Percentiles rank a stretch among this genome's conserved stretches.
Conservation (phyloP, 2,797 vertebrate species). For the Salmo trutta region DNA sequence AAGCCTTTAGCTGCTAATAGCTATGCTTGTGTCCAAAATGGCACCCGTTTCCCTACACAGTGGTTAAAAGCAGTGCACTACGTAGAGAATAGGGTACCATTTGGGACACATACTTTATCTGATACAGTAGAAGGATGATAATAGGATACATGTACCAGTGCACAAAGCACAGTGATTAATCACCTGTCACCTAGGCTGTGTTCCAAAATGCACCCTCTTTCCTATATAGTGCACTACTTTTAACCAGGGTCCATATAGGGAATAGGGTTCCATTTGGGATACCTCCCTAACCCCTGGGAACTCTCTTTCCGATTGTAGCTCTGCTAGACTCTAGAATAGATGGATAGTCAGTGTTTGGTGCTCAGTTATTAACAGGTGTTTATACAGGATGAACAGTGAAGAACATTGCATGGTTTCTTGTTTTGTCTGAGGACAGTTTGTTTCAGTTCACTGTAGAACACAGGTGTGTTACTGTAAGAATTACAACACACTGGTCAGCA, state of each 20-base stretch:
- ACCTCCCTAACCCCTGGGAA: constrained; percentile 3
- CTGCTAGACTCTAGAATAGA: constrained; percentile 38
- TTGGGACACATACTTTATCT: constrained; percentile 14
- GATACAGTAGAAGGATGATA: constrained; percentile 27
- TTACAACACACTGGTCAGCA: neutral
- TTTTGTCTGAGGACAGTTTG: neutral
- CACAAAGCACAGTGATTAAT: constrained; percentile 55
- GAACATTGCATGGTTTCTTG: constrained; percentile 22
- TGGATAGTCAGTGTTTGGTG: constrained; percentile 47
- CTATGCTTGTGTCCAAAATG: too few relatives aligned
- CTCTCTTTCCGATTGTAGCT: constrained; percentile 51
- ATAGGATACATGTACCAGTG: constrained; percentile 16
- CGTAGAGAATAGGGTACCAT: neutral
- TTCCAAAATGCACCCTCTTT: too few relatives aligned
- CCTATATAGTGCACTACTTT: too few relatives aligned
- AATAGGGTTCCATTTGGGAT: too few relatives aligned
- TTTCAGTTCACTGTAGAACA: neutral
- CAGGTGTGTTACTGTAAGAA: neutral
- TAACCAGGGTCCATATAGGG: neutral
- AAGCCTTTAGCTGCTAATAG: neutral
- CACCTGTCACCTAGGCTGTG: constrained; percentile 34
- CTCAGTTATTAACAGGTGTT: constrained; percentile 47
- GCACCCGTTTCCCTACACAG: too few relatives aligned
- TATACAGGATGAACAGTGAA: constrained; percentile 24
- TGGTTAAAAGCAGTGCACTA: neutral